Conservation (phyloP, 2,797 vertebrate genomes). For the Anolis apletophallus region DNA sequence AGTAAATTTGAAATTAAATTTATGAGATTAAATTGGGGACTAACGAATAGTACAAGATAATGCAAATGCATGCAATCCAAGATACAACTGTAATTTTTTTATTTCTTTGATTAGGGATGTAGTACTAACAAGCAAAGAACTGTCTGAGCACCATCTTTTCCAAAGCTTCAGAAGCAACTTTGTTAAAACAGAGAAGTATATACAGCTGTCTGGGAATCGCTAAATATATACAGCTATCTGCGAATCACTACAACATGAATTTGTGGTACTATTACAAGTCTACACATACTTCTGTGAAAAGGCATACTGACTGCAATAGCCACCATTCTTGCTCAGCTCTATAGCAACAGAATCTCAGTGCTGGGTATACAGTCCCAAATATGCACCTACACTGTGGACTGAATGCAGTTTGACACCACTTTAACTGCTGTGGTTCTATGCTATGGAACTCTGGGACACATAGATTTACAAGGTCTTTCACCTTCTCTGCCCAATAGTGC, state of each 20-base stretch:
- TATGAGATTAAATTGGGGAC: background rate
- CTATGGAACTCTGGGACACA: too few relatives aligned
- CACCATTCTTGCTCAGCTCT: background rate
- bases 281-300: background rate
- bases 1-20: background rate
- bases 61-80: background rate
- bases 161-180: background rate
- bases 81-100: background rate
- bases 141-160: background rate
- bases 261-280: background rate
- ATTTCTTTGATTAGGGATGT: background rate
- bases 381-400: too few relatives aligned
- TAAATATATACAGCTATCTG: background rate
- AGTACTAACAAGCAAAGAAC: background rate
- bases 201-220: background rate
- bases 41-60: background rate
- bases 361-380: background rate
- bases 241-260: background rate
- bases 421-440: too few relatives aligned
- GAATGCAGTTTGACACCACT: too few relatives aligned
- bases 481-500: too few relatives aligned
- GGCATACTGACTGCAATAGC: background rate
- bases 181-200: background rate
- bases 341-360: background rate
- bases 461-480: too few relatives aligned